Base-by-base conservation (phyloP, 2,888 invertebrate species). In the Thecocarcelia acutangulata region DNA sequence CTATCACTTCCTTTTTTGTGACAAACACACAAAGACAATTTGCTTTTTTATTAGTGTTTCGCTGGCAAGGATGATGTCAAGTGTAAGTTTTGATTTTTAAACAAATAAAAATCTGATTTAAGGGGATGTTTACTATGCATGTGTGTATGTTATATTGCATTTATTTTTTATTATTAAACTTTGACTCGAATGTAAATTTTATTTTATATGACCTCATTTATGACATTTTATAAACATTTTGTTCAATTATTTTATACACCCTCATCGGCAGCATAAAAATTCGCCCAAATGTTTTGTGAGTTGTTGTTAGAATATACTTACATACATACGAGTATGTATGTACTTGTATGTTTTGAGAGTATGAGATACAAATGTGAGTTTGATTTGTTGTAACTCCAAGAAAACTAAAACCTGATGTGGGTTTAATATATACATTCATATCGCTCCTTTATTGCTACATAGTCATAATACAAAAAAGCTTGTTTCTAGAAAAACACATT, bases 191-290 rank as follows among this genome's bases (percentile, higher is more conserved):
- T 61, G 46, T 9, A 77, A 76, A 76, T 58, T 21, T 68, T 50
- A 76, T 81, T 81, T 81, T 69, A 77, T 77, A 42, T 76, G 81
- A 73, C 81, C 81, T 73, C 68, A 72, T 73, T 81, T 69, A 58
- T 76, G 33, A 68, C 17, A 24, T 66, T 33, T 24, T 48, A 61
- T 68, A 21, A 33, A 33, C 33, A 33, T 6, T 17, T 66, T 61
- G 28, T 48, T 48, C 21, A 54, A 46, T 33, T 46, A 63, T 63
- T 42, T 33, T 13, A 56, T 19, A 19, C 40, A 56, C 13, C 42
- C 33, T 33, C 33, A 61, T 17, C 56, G 63, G 40, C 63, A 48
- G 8, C 3, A 1, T 6, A 28, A 33, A 3, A 9, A 8, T 12
- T 46, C 5, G 13, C 13, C 37, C 6, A 4, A 33, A 37, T 63